Evolutionary conservation across 2,888 invertebrate genomes (phyloP), one percentile per base, ranked within the genome.

Genomic region (Eucera pruinosa): DNA sequence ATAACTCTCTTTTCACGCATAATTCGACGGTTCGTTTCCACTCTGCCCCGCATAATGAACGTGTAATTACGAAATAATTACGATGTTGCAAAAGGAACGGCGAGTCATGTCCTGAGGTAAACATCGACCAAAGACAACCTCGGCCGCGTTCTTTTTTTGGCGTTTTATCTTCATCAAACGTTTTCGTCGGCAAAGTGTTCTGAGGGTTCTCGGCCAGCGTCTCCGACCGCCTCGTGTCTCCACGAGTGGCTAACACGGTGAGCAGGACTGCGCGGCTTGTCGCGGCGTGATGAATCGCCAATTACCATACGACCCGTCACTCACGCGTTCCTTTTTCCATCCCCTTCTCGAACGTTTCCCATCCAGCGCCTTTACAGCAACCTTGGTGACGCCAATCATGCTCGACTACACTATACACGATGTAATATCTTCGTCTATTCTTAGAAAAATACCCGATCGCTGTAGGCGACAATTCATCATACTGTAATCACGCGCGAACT

Each of bases 221-320:
- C 73, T 70, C 65, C 33, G 13, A 13, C 7, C 11, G 25, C 25
- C 79, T 55, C 82, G 73, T 78, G 84, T 85, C 85, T 69, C 80
- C 73, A 57, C 58, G 73, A 82, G 69, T 67, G 85, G 81, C 81
- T 64, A 83, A 82, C 83, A 76, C 83, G 82, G 78, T 73, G 70
- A 83, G 81, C 81, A 81, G 68, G 68, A 79, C 75, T 62, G 71
- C n/a, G 75, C 52, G 75, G 66, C 75, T 74, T 75, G 85, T 85
- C 80, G 73, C 77, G 36, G 39, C 71, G 80, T 80, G 82, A 83
- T 83, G 76, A 82, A 85, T 85, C 80, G 81, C 80, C 80, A 80
- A 84, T 85, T 85, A 85, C 72, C 76, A 85, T 78, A 78, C 84
- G 78, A 82, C 82, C 72, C 76, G 80, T 82, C 81, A 80, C 76